These are phyloP conservation scores for Lottia gigantea DNA, from an alignment of 2,888 invertebrate genomes.

Conservation along the genomic window DNA sequence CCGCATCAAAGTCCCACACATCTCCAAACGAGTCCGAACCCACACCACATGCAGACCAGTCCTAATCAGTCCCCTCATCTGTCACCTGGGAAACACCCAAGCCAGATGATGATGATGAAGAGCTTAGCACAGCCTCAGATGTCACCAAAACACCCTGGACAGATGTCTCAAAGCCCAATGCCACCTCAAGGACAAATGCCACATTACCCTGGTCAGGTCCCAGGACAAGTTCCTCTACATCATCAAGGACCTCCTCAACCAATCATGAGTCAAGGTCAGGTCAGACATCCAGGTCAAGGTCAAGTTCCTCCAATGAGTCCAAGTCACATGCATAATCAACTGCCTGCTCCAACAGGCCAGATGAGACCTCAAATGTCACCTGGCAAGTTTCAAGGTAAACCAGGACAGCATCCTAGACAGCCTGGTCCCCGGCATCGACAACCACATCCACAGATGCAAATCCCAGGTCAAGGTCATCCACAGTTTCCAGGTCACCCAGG, in stretches of 20 bases:
- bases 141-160: too few species aligned
- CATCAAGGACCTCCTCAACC: slow-evolving; percentile 4
- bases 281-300: slow-evolving; percentile 1
- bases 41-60: not conserved
- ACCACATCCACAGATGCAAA: not conserved
- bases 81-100: too few species aligned
- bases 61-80: too few species aligned
- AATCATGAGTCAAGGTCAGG: not conserved
- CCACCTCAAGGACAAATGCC: not conserved
- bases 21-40: not conserved
- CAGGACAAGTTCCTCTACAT: not conserved
- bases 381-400: not conserved
- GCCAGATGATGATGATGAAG: too few species aligned
- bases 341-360: not conserved
- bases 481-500: not conserved
- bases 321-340: not conserved
- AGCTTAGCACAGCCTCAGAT: too few species aligned
- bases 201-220: not conserved
- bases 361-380: slow-evolving; percentile 17
- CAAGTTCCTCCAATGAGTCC: not conserved
- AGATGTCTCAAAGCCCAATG: not conserved
- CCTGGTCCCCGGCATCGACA: not conserved
- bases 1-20: not conserved
- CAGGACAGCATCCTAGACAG: not conserved
- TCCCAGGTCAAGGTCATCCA: not conserved